Evolutionary conservation across 2,797 vertebrate species (phyloP).

Genomic region (Adrianichthys oophorus): DNA sequence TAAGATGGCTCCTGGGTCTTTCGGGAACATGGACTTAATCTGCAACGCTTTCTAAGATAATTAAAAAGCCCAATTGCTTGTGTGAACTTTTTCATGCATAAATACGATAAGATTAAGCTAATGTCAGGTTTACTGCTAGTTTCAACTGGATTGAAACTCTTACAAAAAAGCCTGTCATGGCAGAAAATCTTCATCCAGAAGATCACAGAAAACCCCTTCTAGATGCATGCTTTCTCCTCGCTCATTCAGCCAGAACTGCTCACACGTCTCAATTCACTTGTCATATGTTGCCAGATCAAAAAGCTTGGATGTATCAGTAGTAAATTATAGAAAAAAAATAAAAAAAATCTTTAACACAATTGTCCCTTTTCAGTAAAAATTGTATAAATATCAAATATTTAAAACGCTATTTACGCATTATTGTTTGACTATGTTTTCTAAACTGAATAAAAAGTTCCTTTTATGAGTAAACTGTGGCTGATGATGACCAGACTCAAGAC

Average conservation of each 20-base stretch:
- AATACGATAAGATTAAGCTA: too few relatives aligned
- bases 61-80: too few relatives aligned
- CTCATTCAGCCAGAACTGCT: constrained; percentile 22
- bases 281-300: constrained; percentile 3
- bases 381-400: neutral
- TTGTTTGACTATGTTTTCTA: neutral
- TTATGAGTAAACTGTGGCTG: neutral
- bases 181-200: too few relatives aligned
- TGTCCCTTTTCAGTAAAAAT: too few relatives aligned
- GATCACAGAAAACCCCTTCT: too few relatives aligned
- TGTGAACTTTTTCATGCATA: too few relatives aligned
- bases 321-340: neutral
- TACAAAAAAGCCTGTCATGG: too few relatives aligned
- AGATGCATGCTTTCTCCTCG: neutral
- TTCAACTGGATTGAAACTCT: too few relatives aligned
- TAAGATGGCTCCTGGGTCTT: too few relatives aligned
- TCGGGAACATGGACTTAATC: too few relatives aligned
- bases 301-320: neutral
- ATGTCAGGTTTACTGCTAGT: too few relatives aligned
- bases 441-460: neutral
- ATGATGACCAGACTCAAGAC: neutral
- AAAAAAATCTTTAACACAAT: neutral
- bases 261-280: constrained; percentile 7
- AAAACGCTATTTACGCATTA: neutral
- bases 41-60: too few relatives aligned